These are phyloP conservation scores for Gorsachius goisagi DNA, from an alignment of 2,113 vertebrate species.

Conservation along the genomic window DNA sequence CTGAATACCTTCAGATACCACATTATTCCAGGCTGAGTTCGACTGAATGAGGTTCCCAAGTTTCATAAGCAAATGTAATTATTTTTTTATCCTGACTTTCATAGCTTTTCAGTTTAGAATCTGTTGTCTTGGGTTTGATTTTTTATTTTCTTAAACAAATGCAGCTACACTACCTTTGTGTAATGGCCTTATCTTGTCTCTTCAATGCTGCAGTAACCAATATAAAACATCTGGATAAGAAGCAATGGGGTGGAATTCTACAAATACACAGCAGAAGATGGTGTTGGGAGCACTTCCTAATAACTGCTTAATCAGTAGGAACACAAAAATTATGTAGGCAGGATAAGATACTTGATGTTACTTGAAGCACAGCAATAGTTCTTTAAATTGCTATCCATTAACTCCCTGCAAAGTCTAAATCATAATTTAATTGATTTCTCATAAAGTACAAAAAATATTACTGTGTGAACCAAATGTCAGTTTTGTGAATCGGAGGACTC, in stretches of 20 bases:
- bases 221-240: background rate
- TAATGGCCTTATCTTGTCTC: background rate
- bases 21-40: background rate
- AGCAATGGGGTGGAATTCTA: background rate
- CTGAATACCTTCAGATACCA: fast-evolving
- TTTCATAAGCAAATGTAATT: background rate
- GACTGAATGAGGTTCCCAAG: background rate
- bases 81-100: background rate
- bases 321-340: background rate
- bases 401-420: constrained; percentile 24
- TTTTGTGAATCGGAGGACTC: background rate
- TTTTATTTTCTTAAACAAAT: background rate
- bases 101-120: background rate
- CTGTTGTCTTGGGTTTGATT: background rate
- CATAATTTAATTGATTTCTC: constrained; percentile 20
- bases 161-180: background rate
- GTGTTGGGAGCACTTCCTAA: background rate
- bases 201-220: background rate
- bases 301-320: background rate
- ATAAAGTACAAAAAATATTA: constrained; percentile 2
- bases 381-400: constrained; percentile 48
- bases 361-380: background rate
- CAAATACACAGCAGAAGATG: background rate
- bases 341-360: background rate
- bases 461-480: background rate